A percentile compares a stretch with the other conserved stretches of the same genome.
Conservation (phyloP, 1,140 invertebrate genomes). For the Branchinecta lynchi region DNA sequence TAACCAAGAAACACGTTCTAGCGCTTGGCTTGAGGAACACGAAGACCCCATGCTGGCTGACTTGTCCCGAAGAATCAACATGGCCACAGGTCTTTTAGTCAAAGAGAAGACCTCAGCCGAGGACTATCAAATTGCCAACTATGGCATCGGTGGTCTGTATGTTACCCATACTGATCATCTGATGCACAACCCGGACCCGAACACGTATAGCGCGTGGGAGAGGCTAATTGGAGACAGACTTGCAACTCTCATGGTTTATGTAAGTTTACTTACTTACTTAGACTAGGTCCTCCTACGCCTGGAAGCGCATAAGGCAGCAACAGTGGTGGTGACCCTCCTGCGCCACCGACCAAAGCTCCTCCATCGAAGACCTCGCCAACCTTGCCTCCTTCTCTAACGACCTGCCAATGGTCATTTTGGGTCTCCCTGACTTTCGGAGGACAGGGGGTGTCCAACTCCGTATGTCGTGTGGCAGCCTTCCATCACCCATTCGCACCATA, state of each 20-base stretch:
- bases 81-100: conserved; percentile 24
- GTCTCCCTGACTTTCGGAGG: too few species aligned
- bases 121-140: conserved; percentile 36
- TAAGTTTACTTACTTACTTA: conserved; percentile 29
- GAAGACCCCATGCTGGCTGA: conserved; percentile 23
- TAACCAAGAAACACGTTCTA: conserved; percentile 17
- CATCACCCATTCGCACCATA: too few species aligned
- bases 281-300: too few species aligned
- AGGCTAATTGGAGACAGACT: conserved; percentile 37
- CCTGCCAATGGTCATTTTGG: too few species aligned
- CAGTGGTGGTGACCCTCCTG: too few species aligned
- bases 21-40: conserved; percentile 26
- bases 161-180: conserved; percentile 45
- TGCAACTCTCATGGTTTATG: conserved; percentile 42
- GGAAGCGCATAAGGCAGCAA: too few species aligned
- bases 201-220: conserved; percentile 25
- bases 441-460: too few species aligned
- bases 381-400: too few species aligned
- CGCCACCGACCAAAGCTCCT: too few species aligned
- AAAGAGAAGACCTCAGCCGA: conserved; percentile 18
- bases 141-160: conserved; percentile 49
- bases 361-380: too few species aligned
- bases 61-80: conserved; percentile 26
- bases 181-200: conserved; percentile 30
- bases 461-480: too few species aligned